These are phyloP conservation scores for Epinotia bilunana DNA, from an alignment of 2,888 invertebrate genomes.

Conservation along the genomic window DNA sequence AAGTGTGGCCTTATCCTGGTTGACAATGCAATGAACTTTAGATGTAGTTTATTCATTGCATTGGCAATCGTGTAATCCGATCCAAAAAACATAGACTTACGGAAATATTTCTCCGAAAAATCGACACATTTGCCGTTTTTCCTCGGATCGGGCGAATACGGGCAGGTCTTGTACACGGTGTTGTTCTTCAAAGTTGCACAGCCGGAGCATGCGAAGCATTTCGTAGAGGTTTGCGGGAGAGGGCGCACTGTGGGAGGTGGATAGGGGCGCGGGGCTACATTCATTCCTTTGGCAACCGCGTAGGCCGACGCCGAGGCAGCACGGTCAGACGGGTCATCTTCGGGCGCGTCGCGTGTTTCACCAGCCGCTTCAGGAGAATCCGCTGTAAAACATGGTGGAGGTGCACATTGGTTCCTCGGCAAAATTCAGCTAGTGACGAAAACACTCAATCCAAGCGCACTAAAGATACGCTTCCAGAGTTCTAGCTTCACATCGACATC, in stretches of 20 bases:
- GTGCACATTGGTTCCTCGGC: neutral
- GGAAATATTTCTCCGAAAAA: conserved; percentile 65
- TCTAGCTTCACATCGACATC: neutral
- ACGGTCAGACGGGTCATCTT: neutral
- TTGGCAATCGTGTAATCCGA: too few species aligned
- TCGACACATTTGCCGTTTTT: conserved; percentile 64
- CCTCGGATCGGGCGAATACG: conserved; percentile 53
- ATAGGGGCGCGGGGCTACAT: neutral
- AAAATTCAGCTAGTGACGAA: neutral
- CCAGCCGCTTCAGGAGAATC: conserved; percentile 4
- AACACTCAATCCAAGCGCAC: neutral
- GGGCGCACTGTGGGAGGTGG: conserved; percentile 8
- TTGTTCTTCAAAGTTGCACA: conserved; percentile 59
- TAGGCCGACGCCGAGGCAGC: conserved; percentile 30
- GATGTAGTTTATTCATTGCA: too few species aligned
- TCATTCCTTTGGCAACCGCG: neutral
- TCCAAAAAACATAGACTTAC: conserved; percentile 55
- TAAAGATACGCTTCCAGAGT: neutral
- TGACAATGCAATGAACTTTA: too few species aligned
- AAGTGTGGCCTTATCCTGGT: too few species aligned
- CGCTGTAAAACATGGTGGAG: neutral
- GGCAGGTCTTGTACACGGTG: conserved; percentile 58
- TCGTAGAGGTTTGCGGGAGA: conserved; percentile 43
- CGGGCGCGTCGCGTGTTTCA: conserved; percentile 10
- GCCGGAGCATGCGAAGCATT: conserved; percentile 67